These are phyloP conservation scores for Trissolcus brochymenae DNA, from an alignment of 2,888 invertebrate species.

Conservation along the genomic window DNA sequence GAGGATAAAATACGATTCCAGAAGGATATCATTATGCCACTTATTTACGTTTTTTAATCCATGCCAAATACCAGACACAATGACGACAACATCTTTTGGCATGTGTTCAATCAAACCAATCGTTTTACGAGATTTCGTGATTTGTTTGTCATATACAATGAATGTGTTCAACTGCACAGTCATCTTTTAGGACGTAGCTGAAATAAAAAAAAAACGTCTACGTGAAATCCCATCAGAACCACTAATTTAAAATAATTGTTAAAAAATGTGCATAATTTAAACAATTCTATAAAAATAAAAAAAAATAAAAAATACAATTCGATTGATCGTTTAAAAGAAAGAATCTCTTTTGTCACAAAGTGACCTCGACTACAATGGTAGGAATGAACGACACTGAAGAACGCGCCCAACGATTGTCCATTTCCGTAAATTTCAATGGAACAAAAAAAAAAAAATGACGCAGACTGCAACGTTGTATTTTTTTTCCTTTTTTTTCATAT, in stretches of 20 bases:
- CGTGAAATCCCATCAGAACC: too few species aligned
- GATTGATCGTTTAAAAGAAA: conserved; percentile 15
- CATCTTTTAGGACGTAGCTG: too few species aligned
- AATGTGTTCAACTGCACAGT: too few species aligned
- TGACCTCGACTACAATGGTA: conserved; percentile 28
- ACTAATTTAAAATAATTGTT: too few species aligned
- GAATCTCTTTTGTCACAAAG: conserved; percentile 32
- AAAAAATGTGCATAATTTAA: not conserved
- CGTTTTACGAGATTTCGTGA: conserved; percentile 23
- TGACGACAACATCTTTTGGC: conserved; percentile 44
- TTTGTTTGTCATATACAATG: conserved; percentile 12
- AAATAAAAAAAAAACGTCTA: too few species aligned
- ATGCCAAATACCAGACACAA: conserved; percentile 34
- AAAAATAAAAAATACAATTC: too few species aligned
- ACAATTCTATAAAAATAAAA: not conserved
- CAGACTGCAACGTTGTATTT: conserved; percentile 24
- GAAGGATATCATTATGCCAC: conserved; percentile 29
- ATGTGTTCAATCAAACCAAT: conserved; percentile 39
- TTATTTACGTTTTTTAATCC: conserved; percentile 33
- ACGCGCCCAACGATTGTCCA: conserved; percentile 39
- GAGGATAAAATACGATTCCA: conserved; percentile 22
- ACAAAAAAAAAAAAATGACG: conserved; percentile 29
- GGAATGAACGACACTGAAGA: conserved; percentile 34
- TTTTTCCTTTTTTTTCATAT: conserved; percentile 18
- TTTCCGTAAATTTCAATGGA: conserved; percentile 36